Conservation (phyloP, 2,113 vertebrate species). For the Coracopsis vasa region DNA sequence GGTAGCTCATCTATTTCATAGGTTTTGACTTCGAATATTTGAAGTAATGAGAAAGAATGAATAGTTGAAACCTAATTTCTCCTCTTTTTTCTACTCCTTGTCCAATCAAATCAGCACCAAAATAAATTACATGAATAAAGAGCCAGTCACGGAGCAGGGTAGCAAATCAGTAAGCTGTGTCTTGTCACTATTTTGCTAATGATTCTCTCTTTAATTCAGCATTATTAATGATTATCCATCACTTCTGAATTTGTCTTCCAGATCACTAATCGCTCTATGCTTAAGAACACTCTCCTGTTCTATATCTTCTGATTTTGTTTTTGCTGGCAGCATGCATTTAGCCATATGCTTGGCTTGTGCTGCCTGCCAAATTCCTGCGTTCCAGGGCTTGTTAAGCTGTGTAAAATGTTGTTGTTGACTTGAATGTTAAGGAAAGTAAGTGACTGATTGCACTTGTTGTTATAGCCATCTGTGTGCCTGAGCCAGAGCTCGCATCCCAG, state of each 20-base stretch:
- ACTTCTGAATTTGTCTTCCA: conserved; percentile 3
- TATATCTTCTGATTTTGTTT: conserved; percentile 62
- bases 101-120: conserved; percentile 24
- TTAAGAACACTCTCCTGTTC: conserved; percentile 10
- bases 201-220: conserved; percentile 1
- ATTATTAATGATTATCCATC: conserved; percentile 36
- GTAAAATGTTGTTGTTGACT: conserved; percentile 67
- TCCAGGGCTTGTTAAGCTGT: conserved; percentile 63
- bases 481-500: background rate
- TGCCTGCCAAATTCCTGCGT: conserved; percentile 62
- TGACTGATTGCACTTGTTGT: conserved; percentile 63
- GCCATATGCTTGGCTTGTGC: conserved; percentile 63
- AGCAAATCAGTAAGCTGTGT: background rate
- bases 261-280: background rate
- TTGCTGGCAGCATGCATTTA: conserved; percentile 64
- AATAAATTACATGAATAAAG: conserved; percentile 22
- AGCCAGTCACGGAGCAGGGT: background rate
- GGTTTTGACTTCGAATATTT: conserved; percentile 4
- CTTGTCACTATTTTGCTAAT: conserved; percentile 27
- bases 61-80: conserved; percentile 19
- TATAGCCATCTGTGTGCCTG: conserved; percentile 43
- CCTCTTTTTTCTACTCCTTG: background rate
- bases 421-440: conserved; percentile 64
- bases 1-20: conserved; percentile 28
- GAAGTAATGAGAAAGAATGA: background rate